These are phyloP conservation scores for Ailurus styani DNA, from an alignment of 2,113 vertebrate genomes.

Conservation along the genomic window DNA sequence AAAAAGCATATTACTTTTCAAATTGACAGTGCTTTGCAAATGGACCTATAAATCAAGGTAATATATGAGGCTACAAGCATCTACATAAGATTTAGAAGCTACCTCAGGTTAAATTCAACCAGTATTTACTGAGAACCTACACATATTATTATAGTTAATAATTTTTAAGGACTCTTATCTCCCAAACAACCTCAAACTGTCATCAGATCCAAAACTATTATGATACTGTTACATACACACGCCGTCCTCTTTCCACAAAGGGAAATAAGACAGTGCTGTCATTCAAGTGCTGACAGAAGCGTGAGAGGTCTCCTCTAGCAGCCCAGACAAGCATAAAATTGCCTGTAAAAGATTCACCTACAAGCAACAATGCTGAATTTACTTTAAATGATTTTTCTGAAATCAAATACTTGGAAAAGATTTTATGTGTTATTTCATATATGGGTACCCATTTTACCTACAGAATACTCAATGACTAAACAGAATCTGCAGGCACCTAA, in stretches of 20 bases:
- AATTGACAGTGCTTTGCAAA: not conserved
- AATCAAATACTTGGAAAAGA: constrained; percentile 5
- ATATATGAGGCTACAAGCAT: not conserved
- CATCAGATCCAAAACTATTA: not conserved
- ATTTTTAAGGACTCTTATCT: not conserved
- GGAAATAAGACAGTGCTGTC: not conserved
- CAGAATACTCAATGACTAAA: not conserved
- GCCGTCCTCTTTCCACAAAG: not conserved
- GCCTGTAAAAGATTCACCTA: not conserved
- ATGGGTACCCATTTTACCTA: not conserved
- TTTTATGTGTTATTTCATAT: not conserved
- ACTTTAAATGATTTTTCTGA: constrained; percentile 1
- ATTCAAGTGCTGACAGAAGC: not conserved
- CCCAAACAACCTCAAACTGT: not conserved
- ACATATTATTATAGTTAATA: not conserved
- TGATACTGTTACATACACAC: not conserved
- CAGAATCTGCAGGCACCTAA: not conserved
- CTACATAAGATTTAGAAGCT: not conserved
- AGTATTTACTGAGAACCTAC: not conserved
- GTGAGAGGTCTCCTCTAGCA: not conserved
- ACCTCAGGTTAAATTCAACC: not conserved
- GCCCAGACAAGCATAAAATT: not conserved
- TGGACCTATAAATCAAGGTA: not conserved
- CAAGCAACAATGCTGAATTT: not conserved
- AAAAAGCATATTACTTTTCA: not conserved